Conservation (phyloP, 2,888 invertebrate genomes). For the Cylindroiulus punctatus region DNA sequence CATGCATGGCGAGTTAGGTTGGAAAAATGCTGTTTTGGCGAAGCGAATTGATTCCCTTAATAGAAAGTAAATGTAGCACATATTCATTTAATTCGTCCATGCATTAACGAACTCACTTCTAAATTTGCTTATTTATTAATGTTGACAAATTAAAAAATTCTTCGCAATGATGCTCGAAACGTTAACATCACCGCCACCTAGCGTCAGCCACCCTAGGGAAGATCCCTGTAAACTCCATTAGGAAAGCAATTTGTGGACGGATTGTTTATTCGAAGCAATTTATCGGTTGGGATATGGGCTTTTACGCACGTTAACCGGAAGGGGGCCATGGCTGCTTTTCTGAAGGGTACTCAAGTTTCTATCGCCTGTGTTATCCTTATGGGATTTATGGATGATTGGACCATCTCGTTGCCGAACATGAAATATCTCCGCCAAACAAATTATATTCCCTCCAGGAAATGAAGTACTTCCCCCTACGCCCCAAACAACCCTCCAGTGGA, state of each 20-base stretch:
- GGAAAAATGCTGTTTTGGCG: no score
- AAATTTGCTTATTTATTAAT: no score
- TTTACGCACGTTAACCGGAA: neutral
- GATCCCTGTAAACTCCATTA: conserved; percentile 20
- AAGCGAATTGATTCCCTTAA: no score
- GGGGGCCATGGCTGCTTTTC: conserved; percentile 1
- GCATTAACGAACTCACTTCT: no score
- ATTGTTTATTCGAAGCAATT: conserved; percentile 44
- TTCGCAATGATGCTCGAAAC: neutral
- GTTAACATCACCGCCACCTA: neutral
- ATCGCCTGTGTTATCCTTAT: conserved; percentile 36
- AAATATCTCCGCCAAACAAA: conserved; percentile 5
- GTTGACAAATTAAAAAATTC: no score
- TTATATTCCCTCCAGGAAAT: conserved; percentile 41
- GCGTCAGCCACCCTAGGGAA: neutral
- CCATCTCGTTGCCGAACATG: conserved; percentile 35
- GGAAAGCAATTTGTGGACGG: conserved; percentile 45
- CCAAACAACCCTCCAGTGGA: conserved; percentile 13
- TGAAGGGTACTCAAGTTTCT: conserved; percentile 41
- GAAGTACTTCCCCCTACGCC: conserved; percentile 20
- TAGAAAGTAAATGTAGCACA: no score
- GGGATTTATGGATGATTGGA: conserved; percentile 40
- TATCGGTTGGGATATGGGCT: conserved; percentile 3
- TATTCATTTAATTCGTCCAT: no score
- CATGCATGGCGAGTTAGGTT: no score